Base-by-base conservation (phyloP, 1,140 invertebrate species). In the Drosophila guanche region DNA sequence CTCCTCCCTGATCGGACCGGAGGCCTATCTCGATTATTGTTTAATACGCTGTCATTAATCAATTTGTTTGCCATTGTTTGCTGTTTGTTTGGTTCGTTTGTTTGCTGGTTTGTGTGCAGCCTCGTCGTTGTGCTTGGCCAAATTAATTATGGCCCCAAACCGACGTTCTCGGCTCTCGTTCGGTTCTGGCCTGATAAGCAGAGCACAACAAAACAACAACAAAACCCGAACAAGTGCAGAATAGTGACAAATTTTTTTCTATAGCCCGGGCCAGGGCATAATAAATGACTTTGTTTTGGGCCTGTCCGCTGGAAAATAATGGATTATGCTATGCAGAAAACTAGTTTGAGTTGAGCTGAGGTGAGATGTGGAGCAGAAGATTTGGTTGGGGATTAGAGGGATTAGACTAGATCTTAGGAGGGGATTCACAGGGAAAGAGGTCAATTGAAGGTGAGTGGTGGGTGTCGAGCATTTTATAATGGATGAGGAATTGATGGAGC, bases 41-140 rank as follows among this genome's bases (percentile, higher is more conserved):
- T 86, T 86, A 86, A 86, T 86, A 79, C 78, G 83, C 70, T 79
- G 83, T 88, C 83, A 86, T 86, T 86, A 86, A 86, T 86, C 83
- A 86, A 86, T 86, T 86, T 86, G 83, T 83, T 86, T 81, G 81
- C 74, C 83, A 86, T 86, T 86, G 81, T 86, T 86, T 75, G 55
- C 69, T 58, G 79, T 63, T 76, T 68, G 54, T 47, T 70, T 62
- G 59, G 16, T 20, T 20, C 16, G 16, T 20, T 20, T 50, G 33
- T 48, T 23, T 67, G 51, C 20, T 40, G 50, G 7, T 54, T 54
- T 48, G 51, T 63, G 43, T 40, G 53, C 43, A 56, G 41, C 59
- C 25, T 27, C 68, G 73, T 59, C 57, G 59, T 66, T 79, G 79
- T 70, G 68, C 69, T 70, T 70, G 73, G 73, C 81, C 73, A 86